Percentiles rank a stretch among this genome's conserved stretches.
phyloP scores from a whole-genome alignment of 2,888 invertebrate species.

The Archaeoteleia sp. region DNA sequence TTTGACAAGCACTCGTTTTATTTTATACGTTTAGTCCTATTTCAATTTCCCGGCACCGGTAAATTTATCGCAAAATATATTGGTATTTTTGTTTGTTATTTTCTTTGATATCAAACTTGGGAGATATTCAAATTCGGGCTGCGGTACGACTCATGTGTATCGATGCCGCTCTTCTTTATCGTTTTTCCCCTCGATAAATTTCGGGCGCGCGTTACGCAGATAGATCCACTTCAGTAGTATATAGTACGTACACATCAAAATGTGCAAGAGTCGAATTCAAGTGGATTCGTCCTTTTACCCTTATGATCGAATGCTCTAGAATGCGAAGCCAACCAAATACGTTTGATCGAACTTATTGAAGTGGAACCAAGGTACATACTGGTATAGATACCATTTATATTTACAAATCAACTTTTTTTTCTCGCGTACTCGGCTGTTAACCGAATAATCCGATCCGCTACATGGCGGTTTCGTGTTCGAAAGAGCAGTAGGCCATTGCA shows the following conservation, averaged over 20 bases:
- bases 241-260: not conserved
- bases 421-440: no score
- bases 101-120: not conserved
- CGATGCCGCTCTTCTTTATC: constrained; percentile 1
- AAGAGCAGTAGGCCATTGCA: no score
- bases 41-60: no score
- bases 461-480: no score
- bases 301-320: not conserved
- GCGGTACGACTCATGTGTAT: not conserved
- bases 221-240: constrained; percentile 6
- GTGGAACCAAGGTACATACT: not conserved
- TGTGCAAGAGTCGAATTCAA: constrained; percentile 6
- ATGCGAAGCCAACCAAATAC: not conserved
- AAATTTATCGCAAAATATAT: not conserved
- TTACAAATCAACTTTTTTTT: no score
- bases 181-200: constrained; percentile 4
- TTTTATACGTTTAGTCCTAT: no score
- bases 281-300: constrained; percentile 7
- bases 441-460: no score
- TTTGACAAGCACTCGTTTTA: no score
- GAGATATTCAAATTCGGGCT: not conserved
- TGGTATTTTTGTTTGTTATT: not conserved
- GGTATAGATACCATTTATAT: no score
- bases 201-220: not conserved
- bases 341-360: not conserved